Conservation (phyloP, 2,113 vertebrate genomes). For the Takifugu bimaculatus region DNA sequence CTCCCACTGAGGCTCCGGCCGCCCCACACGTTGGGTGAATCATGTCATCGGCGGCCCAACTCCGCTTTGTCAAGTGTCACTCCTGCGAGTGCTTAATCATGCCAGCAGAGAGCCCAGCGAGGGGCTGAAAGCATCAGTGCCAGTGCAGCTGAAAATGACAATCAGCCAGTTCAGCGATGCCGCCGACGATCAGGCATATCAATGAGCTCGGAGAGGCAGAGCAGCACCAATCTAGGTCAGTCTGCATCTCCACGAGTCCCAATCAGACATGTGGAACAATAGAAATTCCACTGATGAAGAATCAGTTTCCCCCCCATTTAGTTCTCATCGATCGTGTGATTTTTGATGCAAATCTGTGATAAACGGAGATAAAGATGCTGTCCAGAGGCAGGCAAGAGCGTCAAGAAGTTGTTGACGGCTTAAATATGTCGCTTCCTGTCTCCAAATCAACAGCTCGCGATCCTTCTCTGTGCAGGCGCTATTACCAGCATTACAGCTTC, state of each 20-base stretch:
- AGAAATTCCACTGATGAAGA: background rate
- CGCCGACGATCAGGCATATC: slow-evolving; percentile 67
- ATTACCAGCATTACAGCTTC: slow-evolving; percentile 40
- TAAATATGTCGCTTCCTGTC: background rate
- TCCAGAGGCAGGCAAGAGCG: slow-evolving; percentile 9
- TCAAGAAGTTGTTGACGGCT: background rate
- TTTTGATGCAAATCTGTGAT: background rate
- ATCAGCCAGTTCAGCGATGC: slow-evolving; percentile 65
- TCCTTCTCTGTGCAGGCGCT: slow-evolving; percentile 25
- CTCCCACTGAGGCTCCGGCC: slow-evolving; percentile 15
- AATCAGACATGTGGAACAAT: slow-evolving; percentile 13
- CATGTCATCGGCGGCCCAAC: slow-evolving; percentile 47
- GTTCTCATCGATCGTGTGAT: background rate
- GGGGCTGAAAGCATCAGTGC: slow-evolving; percentile 61
- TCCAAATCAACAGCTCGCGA: slow-evolving; percentile 35
- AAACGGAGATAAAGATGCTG: slow-evolving; percentile 5
- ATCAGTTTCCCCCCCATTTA: background rate
- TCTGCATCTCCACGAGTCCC: slow-evolving; percentile 25
- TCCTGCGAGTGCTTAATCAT: slow-evolving; percentile 65
- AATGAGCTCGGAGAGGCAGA: slow-evolving; percentile 59
- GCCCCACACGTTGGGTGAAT: slow-evolving; percentile 53
- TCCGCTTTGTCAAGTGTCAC: slow-evolving; percentile 58
- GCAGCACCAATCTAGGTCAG: slow-evolving; percentile 55
- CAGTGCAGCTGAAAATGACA: slow-evolving; percentile 69
- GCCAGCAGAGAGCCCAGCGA: slow-evolving; percentile 42